A percentile compares a stretch with the other conserved stretches of the same genome.
Evolutionary conservation across 53 echinoderm and acorn worm genomes (phyloP).

Genomic region (Glandiceps talaboti): DNA sequence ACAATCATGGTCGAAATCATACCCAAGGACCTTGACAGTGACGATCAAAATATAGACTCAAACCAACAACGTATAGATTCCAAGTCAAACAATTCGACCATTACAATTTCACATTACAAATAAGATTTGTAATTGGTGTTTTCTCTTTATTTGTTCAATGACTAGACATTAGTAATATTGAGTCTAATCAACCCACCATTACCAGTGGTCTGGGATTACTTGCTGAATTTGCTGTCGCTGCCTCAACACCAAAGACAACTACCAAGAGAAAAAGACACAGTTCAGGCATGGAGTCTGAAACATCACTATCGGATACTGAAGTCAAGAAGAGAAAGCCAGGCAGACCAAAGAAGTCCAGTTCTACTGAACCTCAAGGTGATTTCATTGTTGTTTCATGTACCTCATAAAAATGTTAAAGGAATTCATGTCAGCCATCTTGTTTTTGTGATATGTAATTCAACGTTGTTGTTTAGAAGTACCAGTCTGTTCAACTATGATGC

Average conservation of each 20-base stretch:
- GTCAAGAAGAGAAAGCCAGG: slow-evolving; percentile 7
- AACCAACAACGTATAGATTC: too few species aligned
- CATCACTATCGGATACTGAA: background rate
- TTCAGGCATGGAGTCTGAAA: background rate
- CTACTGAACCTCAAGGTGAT: background rate
- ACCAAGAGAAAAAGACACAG: background rate
- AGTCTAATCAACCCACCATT: background rate
- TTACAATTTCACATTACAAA: too few species aligned
- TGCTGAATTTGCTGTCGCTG: background rate
- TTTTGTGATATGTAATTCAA: too few species aligned
- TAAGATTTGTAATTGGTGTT: background rate
- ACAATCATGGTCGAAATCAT: too few species aligned
- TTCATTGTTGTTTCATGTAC: too few species aligned
- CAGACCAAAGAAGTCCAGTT: slow-evolving; percentile 2
- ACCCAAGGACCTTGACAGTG: too few species aligned
- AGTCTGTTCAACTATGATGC: too few species aligned
- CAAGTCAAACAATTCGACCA: too few species aligned
- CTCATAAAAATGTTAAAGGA: too few species aligned
- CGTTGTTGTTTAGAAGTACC: too few species aligned
- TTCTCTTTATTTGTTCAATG: background rate
- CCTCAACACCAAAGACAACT: background rate
- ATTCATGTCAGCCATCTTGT: too few species aligned
- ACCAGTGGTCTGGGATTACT: background rate
- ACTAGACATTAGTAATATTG: background rate
- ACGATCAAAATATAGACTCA: too few species aligned